Base-by-base conservation (phyloP, 2,797 vertebrate species). In the Gambusia yucatana region DNA sequence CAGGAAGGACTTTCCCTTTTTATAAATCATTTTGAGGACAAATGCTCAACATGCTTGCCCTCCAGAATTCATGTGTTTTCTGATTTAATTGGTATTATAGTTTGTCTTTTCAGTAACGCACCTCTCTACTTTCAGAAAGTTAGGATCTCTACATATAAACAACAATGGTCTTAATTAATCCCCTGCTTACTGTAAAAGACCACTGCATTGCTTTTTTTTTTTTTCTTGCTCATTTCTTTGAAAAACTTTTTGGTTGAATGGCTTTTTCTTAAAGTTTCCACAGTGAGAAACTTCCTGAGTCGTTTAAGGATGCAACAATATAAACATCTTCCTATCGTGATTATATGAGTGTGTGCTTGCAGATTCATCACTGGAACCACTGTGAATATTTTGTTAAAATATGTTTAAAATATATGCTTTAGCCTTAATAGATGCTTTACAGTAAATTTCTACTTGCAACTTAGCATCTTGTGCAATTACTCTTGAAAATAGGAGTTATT, bases 1-100 rank as follows among this genome's bases (percentile, higher is more conserved):
- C 22, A 71, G n/a, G 41, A 71, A 71, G 25, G 67, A 71, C 43
- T 71, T 71, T 71, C 67, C 67, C 28, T 71, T 71, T 71, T 4
- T 41, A 17, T 2, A 25, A 22, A 22, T 39, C 63, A 25, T 41
- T 67, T 13, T 67, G 3, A 39, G 61, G 22, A 39, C 33, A 65
- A 22, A 61, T 61, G 6, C 14, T 39, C 17, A 22, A 22, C 59
- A 7, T 36, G 59, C 17, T 63, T 8, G 59, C 30, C 59, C 59
- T 13, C 13, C 28, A 33, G 30, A 33, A 16, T 61, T 61, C 14
- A 30, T 33, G 57, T 33, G 13, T 61, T 61, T 28, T 33, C 6
- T 33, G 4, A 30, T 61, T 61, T 33, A 61, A 61, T 33, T 3
- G 0, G 1, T 61, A 3, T 39, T 65, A 36, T 39, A 22, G 61